These are phyloP conservation scores for Theretra japonica DNA, from an alignment of 2,888 invertebrate species.

Conservation along the genomic window DNA sequence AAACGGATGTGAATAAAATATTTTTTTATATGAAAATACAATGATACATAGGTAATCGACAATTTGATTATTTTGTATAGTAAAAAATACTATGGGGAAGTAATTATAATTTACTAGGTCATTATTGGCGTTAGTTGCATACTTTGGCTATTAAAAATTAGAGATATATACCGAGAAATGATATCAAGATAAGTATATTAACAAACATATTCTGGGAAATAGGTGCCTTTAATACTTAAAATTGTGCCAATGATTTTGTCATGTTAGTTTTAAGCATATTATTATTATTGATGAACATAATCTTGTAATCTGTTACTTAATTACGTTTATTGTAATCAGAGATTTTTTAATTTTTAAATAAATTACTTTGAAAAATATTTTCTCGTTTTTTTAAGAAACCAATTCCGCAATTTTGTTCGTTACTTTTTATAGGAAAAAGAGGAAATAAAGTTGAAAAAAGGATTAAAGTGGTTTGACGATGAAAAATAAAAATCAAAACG, in stretches of 20 bases:
- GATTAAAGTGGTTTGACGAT: background rate
- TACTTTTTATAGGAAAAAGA: too few relatives aligned
- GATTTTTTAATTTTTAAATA: constrained; percentile 58
- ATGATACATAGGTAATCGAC: too few relatives aligned
- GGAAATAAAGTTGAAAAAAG: constrained; percentile 15
- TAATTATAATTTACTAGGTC: too few relatives aligned
- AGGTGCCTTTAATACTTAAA: constrained; percentile 22
- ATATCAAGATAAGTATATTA: too few relatives aligned
- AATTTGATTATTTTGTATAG: too few relatives aligned
- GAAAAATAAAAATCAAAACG: constrained; percentile 34
- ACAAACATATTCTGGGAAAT: too few relatives aligned
- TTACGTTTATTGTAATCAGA: constrained; percentile 53
- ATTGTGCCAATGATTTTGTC: constrained; percentile 37
- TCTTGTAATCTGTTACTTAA: constrained; percentile 71
- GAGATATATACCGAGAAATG: too few relatives aligned
- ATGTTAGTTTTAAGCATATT: constrained; percentile 34
- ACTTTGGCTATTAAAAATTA: too few relatives aligned
- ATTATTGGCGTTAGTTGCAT: too few relatives aligned
- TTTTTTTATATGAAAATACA: too few relatives aligned
- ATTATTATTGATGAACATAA: constrained; percentile 71
- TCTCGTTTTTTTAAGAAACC: background rate
- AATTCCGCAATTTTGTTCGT: background rate
- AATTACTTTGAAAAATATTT: constrained; percentile 40
- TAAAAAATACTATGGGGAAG: too few relatives aligned
- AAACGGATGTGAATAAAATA: too few relatives aligned